phyloP scores from a whole-genome alignment of 2,888 invertebrate genomes.

The Hydropsyche betteni region DNA sequence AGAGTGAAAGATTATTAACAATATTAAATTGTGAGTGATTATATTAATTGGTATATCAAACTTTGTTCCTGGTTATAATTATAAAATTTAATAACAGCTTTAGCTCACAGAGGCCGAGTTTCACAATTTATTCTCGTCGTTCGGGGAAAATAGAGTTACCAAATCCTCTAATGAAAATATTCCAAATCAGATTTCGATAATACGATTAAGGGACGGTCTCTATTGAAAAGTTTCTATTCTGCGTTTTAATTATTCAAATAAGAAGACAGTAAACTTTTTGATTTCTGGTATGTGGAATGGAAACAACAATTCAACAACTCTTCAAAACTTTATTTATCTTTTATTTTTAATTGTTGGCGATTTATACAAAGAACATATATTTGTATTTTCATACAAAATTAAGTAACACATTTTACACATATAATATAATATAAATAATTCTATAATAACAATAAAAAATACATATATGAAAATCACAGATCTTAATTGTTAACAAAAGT shows the following conservation, averaged over 20 bases:
- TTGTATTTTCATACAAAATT: constrained; percentile 15
- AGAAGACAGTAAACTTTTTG: background rate
- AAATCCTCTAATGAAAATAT: constrained; percentile 14
- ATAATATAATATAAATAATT: too few relatives aligned
- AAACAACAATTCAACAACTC: background rate
- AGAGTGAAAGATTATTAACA: too few relatives aligned
- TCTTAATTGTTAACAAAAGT: constrained; percentile 12
- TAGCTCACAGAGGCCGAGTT: background rate
- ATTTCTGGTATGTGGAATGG: background rate
- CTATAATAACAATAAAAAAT: background rate
- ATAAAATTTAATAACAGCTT: background rate
- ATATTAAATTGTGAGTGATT: constrained; percentile 4
- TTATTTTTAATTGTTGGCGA: constrained; percentile 3
- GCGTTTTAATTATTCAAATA: constrained; percentile 4
- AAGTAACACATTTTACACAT: constrained; percentile 24
- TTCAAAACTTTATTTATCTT: constrained; percentile 20
- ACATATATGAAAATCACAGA: constrained; percentile 19
- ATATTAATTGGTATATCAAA: too few relatives aligned
- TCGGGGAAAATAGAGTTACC: constrained; percentile 13
- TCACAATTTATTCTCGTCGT: constrained; percentile 18
- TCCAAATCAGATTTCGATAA: constrained; percentile 23
- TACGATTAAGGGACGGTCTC: background rate
- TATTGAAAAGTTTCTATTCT: background rate
- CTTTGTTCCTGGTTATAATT: constrained; percentile 1
- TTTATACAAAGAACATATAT: constrained; percentile 9